phyloP scores from a whole-genome alignment of 1,140 invertebrate genomes.

The Drosophila pectinifera region DNA sequence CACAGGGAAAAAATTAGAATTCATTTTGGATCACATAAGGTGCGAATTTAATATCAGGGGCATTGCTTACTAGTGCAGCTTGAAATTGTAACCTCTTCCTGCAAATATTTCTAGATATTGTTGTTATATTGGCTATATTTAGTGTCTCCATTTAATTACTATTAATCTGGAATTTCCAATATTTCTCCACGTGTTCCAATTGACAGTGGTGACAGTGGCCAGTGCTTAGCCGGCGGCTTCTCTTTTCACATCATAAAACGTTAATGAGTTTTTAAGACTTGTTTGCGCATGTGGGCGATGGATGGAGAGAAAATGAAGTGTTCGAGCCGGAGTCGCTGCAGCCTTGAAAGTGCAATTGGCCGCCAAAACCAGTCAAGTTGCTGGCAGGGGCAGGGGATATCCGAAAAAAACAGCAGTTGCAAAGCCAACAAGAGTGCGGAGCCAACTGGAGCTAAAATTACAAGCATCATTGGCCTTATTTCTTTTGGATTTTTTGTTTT shows the following conservation, averaged over 20 bases:
- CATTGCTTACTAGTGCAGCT: no score
- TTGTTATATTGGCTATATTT: no score
- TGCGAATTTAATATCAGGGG: no score
- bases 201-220: constrained; percentile 33
- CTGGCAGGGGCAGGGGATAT: no score
- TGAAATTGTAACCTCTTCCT: no score
- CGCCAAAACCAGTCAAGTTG: constrained; percentile 20
- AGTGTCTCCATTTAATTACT: no score
- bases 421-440: constrained; percentile 42
- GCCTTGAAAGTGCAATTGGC: constrained; percentile 66
- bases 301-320: constrained; percentile 15
- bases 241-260: constrained; percentile 58
- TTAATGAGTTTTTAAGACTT: constrained; percentile 71
- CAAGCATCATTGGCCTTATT: constrained; percentile 83
- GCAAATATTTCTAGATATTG: no score
- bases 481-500: constrained; percentile 48
- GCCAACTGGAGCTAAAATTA: constrained; percentile 71
- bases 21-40: not conserved
- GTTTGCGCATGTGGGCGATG: constrained; percentile 43
- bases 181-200: not conserved
- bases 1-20: constrained; percentile 1
- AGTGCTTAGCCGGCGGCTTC: constrained; percentile 19
- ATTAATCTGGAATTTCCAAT: no score
- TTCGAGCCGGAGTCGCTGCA: constrained; percentile 44
- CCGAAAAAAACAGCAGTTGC: constrained; percentile 35